Base-by-base conservation (phyloP, 2,113 vertebrate genomes). In the Gasterosteus aculeatus region DNA sequence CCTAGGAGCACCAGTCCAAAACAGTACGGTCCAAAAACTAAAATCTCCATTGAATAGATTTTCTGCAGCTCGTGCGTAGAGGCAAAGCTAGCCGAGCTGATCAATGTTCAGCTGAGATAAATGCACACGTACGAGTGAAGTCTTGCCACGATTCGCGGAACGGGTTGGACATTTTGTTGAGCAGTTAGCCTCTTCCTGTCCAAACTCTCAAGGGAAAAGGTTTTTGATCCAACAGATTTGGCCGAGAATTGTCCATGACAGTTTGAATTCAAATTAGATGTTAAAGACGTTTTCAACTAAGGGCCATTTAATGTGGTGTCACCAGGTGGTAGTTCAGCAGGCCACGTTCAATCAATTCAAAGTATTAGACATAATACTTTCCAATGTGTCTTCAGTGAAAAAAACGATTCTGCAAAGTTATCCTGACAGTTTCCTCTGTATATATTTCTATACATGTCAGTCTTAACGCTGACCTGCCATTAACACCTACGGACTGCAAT, bases 251-350 rank as follows among this genome's bases (percentile, higher is more conserved):
- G 35, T 81, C 76, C 77, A 38, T 49, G 58, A 76, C 73, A 61
- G 1, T 68, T 56, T 84, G 73, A 78, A 84, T 84, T 72, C 41
- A 74, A 82, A 82, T 77, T 1, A 76, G 81, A 51, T 63, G 41
- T 58, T 69, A 16, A 26, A 26, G 22, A 56, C 49, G 69, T 78
- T 86, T 81, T 72, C 66, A 22, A 35, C 60, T 14, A 54, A 77
- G 68, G 62, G 65, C 80, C 47, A 78, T 81, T 88, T 88, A 6
- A 38, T 38, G 35, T 38, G 35, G 35, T 38, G 35, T 3, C 33
- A 35, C 3, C 26, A 75, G 35, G 68, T 59, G 26, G 67, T 31
- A 10, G 38, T 47, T 69, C 51, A 61, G 44, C 10, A 4, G 56
- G 58, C 44, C 14, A 81, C 63, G 44, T 71, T 53, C 79, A 29